phyloP scores from a whole-genome alignment of 2,113 vertebrate genomes.

The Etheostoma cragini region DNA sequence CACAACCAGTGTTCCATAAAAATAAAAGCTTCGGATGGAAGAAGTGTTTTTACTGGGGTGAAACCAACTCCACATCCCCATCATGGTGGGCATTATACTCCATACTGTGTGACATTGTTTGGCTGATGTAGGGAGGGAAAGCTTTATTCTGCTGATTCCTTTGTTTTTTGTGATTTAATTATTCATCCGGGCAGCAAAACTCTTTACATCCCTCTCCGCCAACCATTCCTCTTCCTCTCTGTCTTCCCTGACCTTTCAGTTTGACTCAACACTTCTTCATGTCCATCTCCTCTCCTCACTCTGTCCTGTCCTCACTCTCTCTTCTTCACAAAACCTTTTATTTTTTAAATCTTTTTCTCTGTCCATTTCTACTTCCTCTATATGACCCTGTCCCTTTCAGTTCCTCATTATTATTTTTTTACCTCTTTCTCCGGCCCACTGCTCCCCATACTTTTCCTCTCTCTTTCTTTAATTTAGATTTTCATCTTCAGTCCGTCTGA shows the following conservation, averaged over 20 bases:
- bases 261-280: conserved; percentile 53
- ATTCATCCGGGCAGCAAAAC: conserved; percentile 63
- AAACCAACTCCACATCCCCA: background rate
- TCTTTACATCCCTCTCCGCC: conserved; percentile 38
- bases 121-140: background rate
- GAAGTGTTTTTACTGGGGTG: background rate
- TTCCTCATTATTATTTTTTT: background rate
- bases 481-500: conserved; percentile 49
- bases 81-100: background rate
- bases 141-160: conserved; percentile 59
- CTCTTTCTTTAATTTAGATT: conserved; percentile 59
- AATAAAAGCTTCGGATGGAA: background rate
- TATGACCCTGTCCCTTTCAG: conserved; percentile 20
- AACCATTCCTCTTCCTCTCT: conserved; percentile 27
- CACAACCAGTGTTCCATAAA: background rate
- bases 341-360: background rate
- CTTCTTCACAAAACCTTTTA: conserved; percentile 23
- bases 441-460: conserved; percentile 26
- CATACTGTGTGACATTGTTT: conserved; percentile 14
- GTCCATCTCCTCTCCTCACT: conserved; percentile 26
- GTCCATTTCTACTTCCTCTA: background rate
- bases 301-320: background rate
- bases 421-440: conserved; percentile 14
- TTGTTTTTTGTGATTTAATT: conserved; percentile 56
- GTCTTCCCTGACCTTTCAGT: conserved; percentile 39